phyloP scores from a whole-genome alignment of 1,140 invertebrate species.

The Zaprionus kolodkinae region DNA sequence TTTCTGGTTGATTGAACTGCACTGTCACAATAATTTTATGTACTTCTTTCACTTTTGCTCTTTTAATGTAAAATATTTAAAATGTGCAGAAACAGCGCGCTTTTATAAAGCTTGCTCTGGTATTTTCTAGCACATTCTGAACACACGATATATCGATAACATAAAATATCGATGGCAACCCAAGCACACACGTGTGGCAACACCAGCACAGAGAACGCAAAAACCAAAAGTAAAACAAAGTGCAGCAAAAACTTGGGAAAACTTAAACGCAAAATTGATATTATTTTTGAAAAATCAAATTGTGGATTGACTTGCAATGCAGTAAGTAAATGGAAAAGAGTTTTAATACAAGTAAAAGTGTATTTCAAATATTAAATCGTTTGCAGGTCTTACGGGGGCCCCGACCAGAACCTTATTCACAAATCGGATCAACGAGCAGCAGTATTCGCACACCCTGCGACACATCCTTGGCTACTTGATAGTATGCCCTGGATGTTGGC shows the following conservation, averaged over 20 bases:
- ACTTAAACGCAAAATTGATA: background rate
- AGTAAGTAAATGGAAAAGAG: constrained; percentile 30
- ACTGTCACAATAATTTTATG: constrained; percentile 1
- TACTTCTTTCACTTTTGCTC: constrained; percentile 27
- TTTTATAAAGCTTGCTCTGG: constrained; percentile 49
- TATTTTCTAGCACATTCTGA: constrained; percentile 54
- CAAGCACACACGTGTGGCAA: constrained; percentile 40
- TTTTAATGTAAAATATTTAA: constrained; percentile 54
- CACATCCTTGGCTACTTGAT: constrained; percentile 60
- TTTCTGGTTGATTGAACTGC: background rate
- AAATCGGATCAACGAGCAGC: constrained; percentile 39
- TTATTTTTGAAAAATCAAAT: background rate
- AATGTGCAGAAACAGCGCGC: constrained; percentile 25
- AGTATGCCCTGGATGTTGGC: constrained; percentile 70
- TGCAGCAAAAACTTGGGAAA: constrained; percentile 15
- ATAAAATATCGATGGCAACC: constrained; percentile 13
- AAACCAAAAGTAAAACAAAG: constrained; percentile 22
- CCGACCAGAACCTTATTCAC: constrained; percentile 34
- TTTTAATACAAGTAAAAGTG: background rate
- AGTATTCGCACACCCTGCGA: constrained; percentile 43
- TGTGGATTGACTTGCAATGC: constrained; percentile 33
- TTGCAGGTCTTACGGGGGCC: constrained; percentile 45
- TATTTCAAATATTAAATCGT: background rate
- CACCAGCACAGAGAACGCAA: constrained; percentile 6
- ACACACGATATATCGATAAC: background rate